Base-by-base conservation (phyloP, 1,140 invertebrate species). In the Gerris buenoi region DNA sequence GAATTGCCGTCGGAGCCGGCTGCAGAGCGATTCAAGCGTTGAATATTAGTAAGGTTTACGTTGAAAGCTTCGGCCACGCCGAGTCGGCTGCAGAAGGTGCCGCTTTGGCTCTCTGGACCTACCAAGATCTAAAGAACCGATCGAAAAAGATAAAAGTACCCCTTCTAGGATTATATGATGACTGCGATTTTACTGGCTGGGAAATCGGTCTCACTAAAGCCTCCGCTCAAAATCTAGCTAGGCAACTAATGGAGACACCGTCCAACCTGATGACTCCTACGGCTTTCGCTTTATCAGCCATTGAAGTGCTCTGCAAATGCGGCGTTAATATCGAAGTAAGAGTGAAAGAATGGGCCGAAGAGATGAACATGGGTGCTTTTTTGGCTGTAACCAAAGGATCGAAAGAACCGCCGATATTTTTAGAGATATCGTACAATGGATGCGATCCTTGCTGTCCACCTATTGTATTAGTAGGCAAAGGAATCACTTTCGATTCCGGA, bases 41-140 rank as follows among this genome's bases (percentile, higher is more conserved):
- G 14, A 84, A 85, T n/a, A 81, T 89, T 0, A 82, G 81, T 69
- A 76, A 84, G 33, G 85, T 91, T 60, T 76, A 78, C 10, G 75
- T 92, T 1, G 89, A 91, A 74, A 80, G 81, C 59, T 84, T 89
- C 72, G 84, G 82, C 0, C 82, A 89, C 76, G 81, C 87, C 2
- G 86, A 89, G 76, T 84, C 86, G 27, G 83, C 87, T 2, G 88
- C 88, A 1, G 89, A 92, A 77, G 88, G 88, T 2, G 82, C 83
- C 56, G 71, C 77, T 27, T 76, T 93, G 29, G 79, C 79, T 56
- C 73, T 85, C 2, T 88, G 81, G 79, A 75, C 76, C 56, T 89
- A 83, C 75, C 86, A 89, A 78, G 85, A 86, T 64, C 46, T 67
- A 18, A 71, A 70, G 61, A 69, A 68, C 29, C 27, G 61, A 29